These are phyloP conservation scores for Chascanopsetta lugubris DNA, from an alignment of 2,113 vertebrate genomes.

Conservation along the genomic window DNA sequence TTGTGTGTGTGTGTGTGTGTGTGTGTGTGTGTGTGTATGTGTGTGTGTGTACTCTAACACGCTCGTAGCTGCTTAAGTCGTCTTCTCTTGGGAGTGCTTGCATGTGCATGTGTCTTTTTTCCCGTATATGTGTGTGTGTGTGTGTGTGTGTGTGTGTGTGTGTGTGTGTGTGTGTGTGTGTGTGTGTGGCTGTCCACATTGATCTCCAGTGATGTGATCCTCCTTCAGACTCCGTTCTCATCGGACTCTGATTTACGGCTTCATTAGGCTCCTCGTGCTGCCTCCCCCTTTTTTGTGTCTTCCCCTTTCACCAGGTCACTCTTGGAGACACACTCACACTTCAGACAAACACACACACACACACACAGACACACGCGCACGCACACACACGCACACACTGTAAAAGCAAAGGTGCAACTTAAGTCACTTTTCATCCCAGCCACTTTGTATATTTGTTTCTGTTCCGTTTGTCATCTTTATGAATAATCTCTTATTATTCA, in stretches of 20 bases:
- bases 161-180: constrained; percentile 31
- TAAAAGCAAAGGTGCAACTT: constrained; percentile 32
- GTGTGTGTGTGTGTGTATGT: constrained; percentile 54
- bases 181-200: constrained; percentile 67
- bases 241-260: constrained; percentile 78
- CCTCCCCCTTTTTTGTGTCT: constrained; percentile 60
- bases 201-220: constrained; percentile 77
- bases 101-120: constrained; percentile 54
- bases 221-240: constrained; percentile 74
- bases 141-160: constrained; percentile 33
- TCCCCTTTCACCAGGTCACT: constrained; percentile 56
- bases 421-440: constrained; percentile 58
- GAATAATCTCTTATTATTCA: constrained; percentile 72
- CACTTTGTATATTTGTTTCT: constrained; percentile 64
- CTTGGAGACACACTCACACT: constrained; percentile 30
- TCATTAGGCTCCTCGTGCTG: constrained; percentile 70
- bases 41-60: constrained; percentile 39
- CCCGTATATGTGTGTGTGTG: constrained; percentile 22
- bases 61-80: constrained; percentile 49
- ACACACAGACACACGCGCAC: constrained; percentile 25
- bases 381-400: constrained; percentile 15
- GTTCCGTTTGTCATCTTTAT: constrained; percentile 73
- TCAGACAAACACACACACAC: constrained; percentile 6
- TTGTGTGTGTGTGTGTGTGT: constrained; percentile 73
- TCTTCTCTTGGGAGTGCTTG: constrained; percentile 48